Percentiles rank a stretch among this genome's conserved stretches.
Conservation (phyloP, 2,113 vertebrate genomes). For the Andinoacara biseriatus region DNA sequence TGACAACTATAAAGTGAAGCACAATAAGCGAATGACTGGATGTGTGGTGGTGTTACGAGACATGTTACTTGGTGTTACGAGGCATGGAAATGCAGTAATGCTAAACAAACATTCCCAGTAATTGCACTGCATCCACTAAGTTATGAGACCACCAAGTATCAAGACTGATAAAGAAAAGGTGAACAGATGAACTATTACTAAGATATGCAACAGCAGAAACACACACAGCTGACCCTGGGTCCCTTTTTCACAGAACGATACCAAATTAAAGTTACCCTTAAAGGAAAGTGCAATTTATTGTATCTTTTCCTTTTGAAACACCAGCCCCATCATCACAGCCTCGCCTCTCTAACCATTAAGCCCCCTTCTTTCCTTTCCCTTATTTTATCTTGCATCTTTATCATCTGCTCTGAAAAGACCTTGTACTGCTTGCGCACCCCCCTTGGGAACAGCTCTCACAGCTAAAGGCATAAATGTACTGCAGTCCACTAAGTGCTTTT, state of each 20-base stretch:
- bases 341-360: conserved; percentile 39
- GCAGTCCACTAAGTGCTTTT: conserved; percentile 70
- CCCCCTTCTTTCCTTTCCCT: neutral
- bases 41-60: too few relatives aligned
- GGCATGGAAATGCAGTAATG: too few relatives aligned
- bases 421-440: neutral
- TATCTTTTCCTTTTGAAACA: conserved; percentile 30
- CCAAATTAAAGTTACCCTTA: neutral
- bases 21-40: too few relatives aligned
- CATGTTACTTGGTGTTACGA: too few relatives aligned
- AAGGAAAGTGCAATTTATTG: neutral
- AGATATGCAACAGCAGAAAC: conserved; percentile 7
- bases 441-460: conserved; percentile 52
- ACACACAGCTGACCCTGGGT: neutral
- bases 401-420: conserved; percentile 56
- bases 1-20: too few relatives aligned
- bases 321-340: conserved; percentile 25
- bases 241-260: neutral
- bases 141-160: neutral
- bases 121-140: neutral
- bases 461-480: conserved; percentile 56
- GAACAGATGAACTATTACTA: neutral
- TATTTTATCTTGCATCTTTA: conserved; percentile 63
- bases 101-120: too few relatives aligned
- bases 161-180: neutral